Evolutionary conservation across 2,797 vertebrate species (phyloP).

Genomic region (Xiphophorus birchmanni): DNA sequence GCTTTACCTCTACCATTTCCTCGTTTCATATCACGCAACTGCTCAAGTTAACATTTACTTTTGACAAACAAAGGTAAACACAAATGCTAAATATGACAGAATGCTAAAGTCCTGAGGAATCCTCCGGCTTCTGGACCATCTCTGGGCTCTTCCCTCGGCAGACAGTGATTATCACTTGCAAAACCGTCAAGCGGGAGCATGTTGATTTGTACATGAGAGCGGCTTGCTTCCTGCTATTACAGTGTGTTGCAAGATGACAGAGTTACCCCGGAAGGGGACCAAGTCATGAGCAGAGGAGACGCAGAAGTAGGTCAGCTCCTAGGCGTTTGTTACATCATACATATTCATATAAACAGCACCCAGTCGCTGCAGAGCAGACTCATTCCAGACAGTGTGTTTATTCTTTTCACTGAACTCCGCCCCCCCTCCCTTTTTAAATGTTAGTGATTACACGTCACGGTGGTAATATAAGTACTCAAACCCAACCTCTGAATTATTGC

Average conservation of each 20-base stretch:
- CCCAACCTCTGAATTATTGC: constrained; percentile 33
- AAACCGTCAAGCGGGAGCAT: constrained; percentile 51
- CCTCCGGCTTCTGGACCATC: constrained; percentile 27
- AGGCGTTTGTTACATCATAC: constrained; percentile 78
- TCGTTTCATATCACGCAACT: constrained; percentile 31
- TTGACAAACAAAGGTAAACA: constrained; percentile 14
- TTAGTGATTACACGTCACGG: constrained; percentile 48
- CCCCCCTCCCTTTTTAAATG: constrained; percentile 57
- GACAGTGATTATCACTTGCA: constrained; percentile 45
- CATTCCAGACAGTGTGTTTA: constrained; percentile 64
- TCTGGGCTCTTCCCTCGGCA: constrained; percentile 28
- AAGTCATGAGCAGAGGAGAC: constrained; percentile 74
- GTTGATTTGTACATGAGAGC: constrained; percentile 65
- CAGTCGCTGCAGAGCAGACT: constrained; percentile 70
- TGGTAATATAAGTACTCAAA: constrained; percentile 24
- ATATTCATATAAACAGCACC: constrained; percentile 80
- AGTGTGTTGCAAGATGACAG: constrained; percentile 76
- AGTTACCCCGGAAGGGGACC: constrained; percentile 73
- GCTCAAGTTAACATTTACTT: constrained; percentile 20
- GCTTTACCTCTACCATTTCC: constrained; percentile 30
- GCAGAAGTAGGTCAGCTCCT: constrained; percentile 79
- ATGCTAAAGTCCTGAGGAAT: constrained; percentile 15
- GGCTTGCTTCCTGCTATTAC: constrained; percentile 73
- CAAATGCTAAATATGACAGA: constrained; percentile 29
- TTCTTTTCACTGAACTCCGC: constrained; percentile 58